Conservation (phyloP, 2,797 vertebrate genomes). For the Ammospiza maritima region DNA sequence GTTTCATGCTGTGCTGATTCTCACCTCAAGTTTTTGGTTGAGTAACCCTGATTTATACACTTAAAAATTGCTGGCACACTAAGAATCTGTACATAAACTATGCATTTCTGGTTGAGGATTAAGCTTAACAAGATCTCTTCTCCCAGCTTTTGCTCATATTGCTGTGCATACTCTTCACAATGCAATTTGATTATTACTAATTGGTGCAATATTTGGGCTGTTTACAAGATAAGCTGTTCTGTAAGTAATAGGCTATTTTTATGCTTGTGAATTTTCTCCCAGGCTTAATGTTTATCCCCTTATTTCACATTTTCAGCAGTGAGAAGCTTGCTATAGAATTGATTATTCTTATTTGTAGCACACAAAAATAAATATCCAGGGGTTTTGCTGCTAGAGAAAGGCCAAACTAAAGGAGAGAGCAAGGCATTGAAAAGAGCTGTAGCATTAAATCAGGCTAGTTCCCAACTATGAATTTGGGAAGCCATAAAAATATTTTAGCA, state of each 20-base stretch:
- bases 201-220: constrained; percentile 68
- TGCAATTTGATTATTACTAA: constrained; percentile 29
- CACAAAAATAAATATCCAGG: not conserved
- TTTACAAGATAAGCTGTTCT: constrained; percentile 74
- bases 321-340: not conserved
- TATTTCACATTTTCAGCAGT: not conserved
- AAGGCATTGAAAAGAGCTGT: not conserved
- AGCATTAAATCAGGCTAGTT: not conserved
- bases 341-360: not conserved
- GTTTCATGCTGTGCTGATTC: not conserved
- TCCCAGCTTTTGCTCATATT: constrained; percentile 57
- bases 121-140: constrained; percentile 55
- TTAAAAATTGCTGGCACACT: not conserved
- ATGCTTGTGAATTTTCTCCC: not conserved
- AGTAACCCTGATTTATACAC: not conserved
- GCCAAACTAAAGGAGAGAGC: not conserved
- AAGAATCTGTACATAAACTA: constrained; percentile 60
- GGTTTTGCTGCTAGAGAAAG: not conserved
- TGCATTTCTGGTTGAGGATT: constrained; percentile 52
- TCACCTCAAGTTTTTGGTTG: not conserved
- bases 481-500: not conserved
- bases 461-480: not conserved
- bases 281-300: not conserved
- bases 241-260: not conserved
- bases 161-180: constrained; percentile 45